Evolutionary conservation across 2,797 vertebrate species (phyloP), one percentile per base, ranked within the genome.

Genomic region (Sarcophilus harrisii): DNA sequence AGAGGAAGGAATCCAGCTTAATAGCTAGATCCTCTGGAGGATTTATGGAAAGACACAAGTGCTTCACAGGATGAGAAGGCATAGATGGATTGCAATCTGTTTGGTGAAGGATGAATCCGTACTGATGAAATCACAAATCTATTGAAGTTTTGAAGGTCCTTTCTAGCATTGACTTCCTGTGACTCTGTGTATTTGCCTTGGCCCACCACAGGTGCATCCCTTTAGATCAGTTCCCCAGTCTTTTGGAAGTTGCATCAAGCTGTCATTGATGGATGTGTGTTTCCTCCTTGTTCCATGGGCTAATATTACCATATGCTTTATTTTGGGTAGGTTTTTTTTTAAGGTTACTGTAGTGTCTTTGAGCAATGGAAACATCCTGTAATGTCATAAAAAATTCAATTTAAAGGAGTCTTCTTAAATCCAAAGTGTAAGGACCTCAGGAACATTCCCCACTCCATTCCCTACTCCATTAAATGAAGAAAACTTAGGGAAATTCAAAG

Each of bases 221-320:
- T 81, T 81, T 81, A 81, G 73, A 24, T 81, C 73, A 81, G 73
- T 45, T 24, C n/a, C 38, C 73, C 9, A 81, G 73, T 38, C 73
- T 81, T 81, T 45, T 81, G 73, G n/a, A 81, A 81, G 38, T 81
- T 81, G 73, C 21, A 45, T 45, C 38, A 81, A 81, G 38, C 73
- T 81, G 73, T 45, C 73, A 81, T 81, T 81, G 73, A 81, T 81
- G 73, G 73, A 81, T 81, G 73, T 81, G 73, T 81, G 73, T 45
- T 81, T 81, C 38, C 73, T 81, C 38, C 38, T 81, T 81, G 21
- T 18, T 73, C 73, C 9, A 81, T 81, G 45, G 21, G 21, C 73
- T 81, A 81, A 81, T 81, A 81, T 81, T 81, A 73, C 14, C 66
- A 38, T 73, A 81, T 81, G 73, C 38, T 81, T 81, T 45, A 81